Percentiles rank a stretch among this genome's conserved stretches.
These are phyloP conservation scores for Tenualosa thibaudeaui DNA, from an alignment of 2,797 vertebrate genomes.

Conservation along the genomic window DNA sequence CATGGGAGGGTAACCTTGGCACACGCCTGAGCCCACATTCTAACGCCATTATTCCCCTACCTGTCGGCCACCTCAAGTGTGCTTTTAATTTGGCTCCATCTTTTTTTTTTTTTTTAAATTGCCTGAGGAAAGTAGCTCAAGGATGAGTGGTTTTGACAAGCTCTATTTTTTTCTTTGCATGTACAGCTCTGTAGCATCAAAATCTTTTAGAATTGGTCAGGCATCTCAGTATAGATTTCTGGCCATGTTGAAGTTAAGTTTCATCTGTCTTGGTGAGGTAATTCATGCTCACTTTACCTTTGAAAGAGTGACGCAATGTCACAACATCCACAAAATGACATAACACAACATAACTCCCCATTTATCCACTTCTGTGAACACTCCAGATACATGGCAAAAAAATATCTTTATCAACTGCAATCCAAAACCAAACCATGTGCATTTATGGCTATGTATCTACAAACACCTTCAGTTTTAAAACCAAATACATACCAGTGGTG, in stretches of 20 bases:
- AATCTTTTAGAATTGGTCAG: background rate
- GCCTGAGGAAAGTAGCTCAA: background rate
- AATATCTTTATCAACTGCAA: no score
- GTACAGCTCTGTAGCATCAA: background rate
- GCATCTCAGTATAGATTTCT: background rate
- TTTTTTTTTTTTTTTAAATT: background rate
- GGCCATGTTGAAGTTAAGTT: background rate
- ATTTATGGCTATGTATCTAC: no score
- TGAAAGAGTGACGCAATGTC: background rate
- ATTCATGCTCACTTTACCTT: background rate
- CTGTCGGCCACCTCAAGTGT: background rate
- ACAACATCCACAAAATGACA: background rate
- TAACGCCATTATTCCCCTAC: constrained; percentile 19
- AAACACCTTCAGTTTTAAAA: background rate
- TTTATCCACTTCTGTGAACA: background rate
- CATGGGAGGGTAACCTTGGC: constrained; percentile 5
- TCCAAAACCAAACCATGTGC: no score
- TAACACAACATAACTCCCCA: background rate
- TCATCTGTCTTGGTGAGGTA: background rate
- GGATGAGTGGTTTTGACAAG: background rate
- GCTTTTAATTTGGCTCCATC: background rate
- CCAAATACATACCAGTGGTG: background rate
- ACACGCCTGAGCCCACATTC: constrained; percentile 10
- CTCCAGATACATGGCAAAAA: background rate
- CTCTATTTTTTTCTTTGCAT: background rate